phyloP scores from a whole-genome alignment of 1,140 invertebrate species.

The Sycobia sp. region DNA sequence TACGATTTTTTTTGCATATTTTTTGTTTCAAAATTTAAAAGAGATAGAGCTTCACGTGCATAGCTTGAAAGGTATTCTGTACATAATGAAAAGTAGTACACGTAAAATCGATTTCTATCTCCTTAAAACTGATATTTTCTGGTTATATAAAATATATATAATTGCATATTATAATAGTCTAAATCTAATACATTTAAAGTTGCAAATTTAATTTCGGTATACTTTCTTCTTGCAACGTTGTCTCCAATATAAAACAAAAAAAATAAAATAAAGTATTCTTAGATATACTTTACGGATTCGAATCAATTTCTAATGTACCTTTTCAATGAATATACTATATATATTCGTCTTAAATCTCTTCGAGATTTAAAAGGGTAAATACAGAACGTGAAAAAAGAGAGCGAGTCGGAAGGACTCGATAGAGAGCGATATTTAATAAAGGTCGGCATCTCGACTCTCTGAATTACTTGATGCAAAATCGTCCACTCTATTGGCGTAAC shows the following conservation, averaged over 20 bases:
- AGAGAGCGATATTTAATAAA: conserved; percentile 5
- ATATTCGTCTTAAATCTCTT: no score
- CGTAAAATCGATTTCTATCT: conserved; percentile 10
- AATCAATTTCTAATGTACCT: conserved; percentile 18
- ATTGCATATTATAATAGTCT: no score
- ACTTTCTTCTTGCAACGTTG: no score
- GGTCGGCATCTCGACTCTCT: conserved; percentile 3
- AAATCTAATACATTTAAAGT: no score
- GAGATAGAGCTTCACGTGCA: conserved; percentile 24
- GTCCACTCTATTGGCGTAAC: background rate
- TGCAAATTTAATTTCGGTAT: no score
- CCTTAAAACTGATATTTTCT: background rate
- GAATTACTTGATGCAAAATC: conserved; percentile 7
- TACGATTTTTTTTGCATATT: background rate
- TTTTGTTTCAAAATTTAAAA: background rate
- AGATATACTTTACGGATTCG: no score
- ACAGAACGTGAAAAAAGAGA: conserved; percentile 4
- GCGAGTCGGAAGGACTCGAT: conserved; percentile 4
- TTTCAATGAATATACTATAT: conserved; percentile 10
- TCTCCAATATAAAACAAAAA: no score
- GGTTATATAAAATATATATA: conserved; percentile 20
- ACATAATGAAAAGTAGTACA: conserved; percentile 20
- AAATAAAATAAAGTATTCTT: no score
- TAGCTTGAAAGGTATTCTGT: conserved; percentile 9
- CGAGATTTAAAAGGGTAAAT: background rate